Evolutionary conservation across 1,140 invertebrate genomes (phyloP).

Genomic region (Brachionus sp.): DNA sequence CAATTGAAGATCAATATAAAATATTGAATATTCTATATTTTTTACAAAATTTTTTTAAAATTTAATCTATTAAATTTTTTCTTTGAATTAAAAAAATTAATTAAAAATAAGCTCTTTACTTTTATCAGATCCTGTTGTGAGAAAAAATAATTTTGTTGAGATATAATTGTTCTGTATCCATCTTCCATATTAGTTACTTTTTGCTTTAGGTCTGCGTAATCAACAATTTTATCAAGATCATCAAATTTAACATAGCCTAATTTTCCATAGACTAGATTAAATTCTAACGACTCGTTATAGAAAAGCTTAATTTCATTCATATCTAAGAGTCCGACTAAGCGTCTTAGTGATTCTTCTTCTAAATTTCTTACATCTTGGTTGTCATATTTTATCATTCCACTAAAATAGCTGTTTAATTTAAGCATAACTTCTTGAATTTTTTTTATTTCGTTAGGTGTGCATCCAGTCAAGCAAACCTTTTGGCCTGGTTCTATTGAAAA

Average conservation of each 20-base stretch:
- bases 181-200: not conserved
- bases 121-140: not conserved
- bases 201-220: not conserved
- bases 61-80: too few relatives aligned
- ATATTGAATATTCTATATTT: too few relatives aligned
- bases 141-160: not conserved
- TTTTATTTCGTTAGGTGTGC: not conserved
- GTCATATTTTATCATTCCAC: slow-evolving; percentile 12
- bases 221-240: not conserved
- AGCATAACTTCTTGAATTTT: not conserved
- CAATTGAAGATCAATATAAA: too few relatives aligned
- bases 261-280: slow-evolving; percentile 10
- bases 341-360: slow-evolving; percentile 31
- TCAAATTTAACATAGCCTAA: not conserved
- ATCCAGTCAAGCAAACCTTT: not conserved
- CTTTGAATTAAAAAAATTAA: too few relatives aligned
- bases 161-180: not conserved
- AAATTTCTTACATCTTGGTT: slow-evolving; percentile 21
- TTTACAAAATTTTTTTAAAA: too few relatives aligned
- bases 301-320: slow-evolving; percentile 17
- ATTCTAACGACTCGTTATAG: not conserved
- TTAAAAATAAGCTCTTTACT: not conserved
- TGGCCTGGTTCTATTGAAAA: slow-evolving; percentile 3
- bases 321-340: not conserved
- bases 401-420: slow-evolving; percentile 33